phyloP scores from a whole-genome alignment of 2,888 invertebrate genomes.

The Caenorhabditis angaria region DNA sequence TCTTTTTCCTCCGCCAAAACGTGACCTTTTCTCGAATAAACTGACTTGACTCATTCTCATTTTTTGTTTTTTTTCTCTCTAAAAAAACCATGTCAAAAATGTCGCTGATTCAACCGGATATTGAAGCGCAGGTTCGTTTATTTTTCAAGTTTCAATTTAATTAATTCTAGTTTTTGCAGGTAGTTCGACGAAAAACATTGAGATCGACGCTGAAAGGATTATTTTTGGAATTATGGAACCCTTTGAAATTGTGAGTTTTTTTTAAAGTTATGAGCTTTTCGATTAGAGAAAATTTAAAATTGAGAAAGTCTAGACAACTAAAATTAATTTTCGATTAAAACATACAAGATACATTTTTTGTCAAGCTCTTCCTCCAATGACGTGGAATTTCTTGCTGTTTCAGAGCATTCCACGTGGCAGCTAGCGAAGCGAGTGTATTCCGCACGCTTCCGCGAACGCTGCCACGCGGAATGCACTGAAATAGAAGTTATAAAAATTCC shows the following conservation, averaged over 20 bases:
- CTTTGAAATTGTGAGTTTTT: constrained; percentile 28
- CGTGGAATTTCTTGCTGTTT: too few species aligned
- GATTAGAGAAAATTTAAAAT: too few species aligned
- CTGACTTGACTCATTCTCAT: background rate
- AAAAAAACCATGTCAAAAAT: background rate
- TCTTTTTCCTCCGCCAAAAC: background rate
- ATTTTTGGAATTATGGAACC: constrained; percentile 14
- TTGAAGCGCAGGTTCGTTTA: background rate
- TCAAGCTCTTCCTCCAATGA: too few species aligned
- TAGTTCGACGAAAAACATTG: background rate
- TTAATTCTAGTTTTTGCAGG: background rate
- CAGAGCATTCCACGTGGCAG: too few species aligned
- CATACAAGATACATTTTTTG: too few species aligned
- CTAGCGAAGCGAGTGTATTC: too few species aligned
- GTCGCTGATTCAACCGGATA: background rate
- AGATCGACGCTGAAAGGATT: constrained; percentile 3
- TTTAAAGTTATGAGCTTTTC: too few species aligned
- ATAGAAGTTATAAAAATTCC: too few species aligned
- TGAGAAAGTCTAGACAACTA: too few species aligned
- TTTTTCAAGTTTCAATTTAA: background rate
- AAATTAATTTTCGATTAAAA: too few species aligned
- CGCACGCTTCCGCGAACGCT: too few species aligned
- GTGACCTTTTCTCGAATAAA: constrained; percentile 2
- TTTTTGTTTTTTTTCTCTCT: background rate
- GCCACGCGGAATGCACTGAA: too few species aligned